Base-by-base conservation (phyloP, 2,888 invertebrate genomes). In the Ceramica pisi region DNA sequence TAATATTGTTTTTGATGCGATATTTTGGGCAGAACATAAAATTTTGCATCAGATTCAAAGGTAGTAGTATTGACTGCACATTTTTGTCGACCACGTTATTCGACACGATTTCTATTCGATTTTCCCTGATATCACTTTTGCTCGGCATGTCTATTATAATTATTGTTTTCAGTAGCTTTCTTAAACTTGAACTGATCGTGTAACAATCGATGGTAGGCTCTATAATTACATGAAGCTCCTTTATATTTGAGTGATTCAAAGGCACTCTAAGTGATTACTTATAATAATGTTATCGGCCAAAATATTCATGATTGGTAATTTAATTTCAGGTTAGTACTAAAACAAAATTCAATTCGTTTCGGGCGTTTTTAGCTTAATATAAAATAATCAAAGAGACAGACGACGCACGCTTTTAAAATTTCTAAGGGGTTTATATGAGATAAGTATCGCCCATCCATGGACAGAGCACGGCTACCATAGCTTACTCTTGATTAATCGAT, bases 21-120 rank as follows among this genome's bases (percentile, higher is more conserved):
- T 80, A 84, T 56, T 84, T 84, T 26, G 80, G 66, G 8, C 57
- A 64, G 7, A 78, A 71, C 44, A 75, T 71, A 0, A 76, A 26
- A 5, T 68, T 41, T 53, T 80, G 80, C 26, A 72, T 56, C 5
- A 84, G 21, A 48, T 75, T 77, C 21, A 81, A 41, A 9, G 83
- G 81, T 4, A 56, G 55, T 35, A 83, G 64, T n/a, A 80, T 46
- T 10, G 59, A 59, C 51, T 76, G 84, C 5, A 81, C 62, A n/a
- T 80, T 65, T 61, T 74, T 67, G 10, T 76, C 75, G 0, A 83
- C 31, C 5, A 61, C 2, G 19, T 55, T 55, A 19, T 31, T 51
- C 7, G n/a, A 21, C 23, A 26, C 0, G n/a, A 48, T 4, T 21
- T 14, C 14, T 31, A 9, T 5, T 12, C 16, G 12, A 50, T 38